Evolutionary conservation across 2,113 vertebrate species (phyloP).

Genomic region (Actenoides lindsayi): DNA sequence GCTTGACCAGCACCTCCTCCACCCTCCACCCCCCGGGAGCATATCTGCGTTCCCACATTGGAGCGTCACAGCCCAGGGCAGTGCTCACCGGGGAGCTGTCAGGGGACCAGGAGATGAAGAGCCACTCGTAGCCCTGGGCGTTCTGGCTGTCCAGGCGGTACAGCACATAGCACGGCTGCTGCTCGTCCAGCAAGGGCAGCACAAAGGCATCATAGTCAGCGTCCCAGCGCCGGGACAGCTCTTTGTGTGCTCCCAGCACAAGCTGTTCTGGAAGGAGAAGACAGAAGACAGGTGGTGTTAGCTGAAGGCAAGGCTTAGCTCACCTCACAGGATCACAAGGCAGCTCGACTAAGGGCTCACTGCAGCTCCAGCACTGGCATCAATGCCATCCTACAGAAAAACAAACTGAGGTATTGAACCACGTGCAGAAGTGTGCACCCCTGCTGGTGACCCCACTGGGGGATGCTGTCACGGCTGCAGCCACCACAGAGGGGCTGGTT

Average conservation of each 20-base stretch:
- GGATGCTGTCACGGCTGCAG: neutral
- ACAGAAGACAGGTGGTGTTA: neutral
- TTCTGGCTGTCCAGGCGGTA: conserved; percentile 96
- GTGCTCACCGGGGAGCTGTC: conserved; percentile 93
- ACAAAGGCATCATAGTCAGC: conserved; percentile 89
- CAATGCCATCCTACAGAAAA: rapidly evolving
- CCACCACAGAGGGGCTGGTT: neutral
- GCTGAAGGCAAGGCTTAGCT: neutral
- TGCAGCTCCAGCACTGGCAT: neutral
- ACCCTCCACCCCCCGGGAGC: neutral
- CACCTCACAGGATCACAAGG: neutral
- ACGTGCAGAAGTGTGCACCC: rapidly evolving
- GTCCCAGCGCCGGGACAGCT: conserved; percentile 89
- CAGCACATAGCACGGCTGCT: conserved; percentile 93
- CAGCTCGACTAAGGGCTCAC: rapidly evolving
- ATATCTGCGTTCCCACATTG: rapidly evolving
- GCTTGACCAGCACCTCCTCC: neutral
- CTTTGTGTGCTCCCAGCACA: conserved; percentile 89
- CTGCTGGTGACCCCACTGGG: neutral
- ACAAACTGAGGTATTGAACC: rapidly evolving
- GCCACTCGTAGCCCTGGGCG: conserved; percentile 94
- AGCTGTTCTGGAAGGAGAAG: conserved; percentile 88
- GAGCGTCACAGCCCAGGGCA: rapidly evolving
- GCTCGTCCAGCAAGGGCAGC: conserved; percentile 87
- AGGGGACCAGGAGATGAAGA: conserved; percentile 99